Evolutionary conservation across 2,888 invertebrate genomes (phyloP), one percentile per base, ranked within the genome.

Genomic region (Oxycera nigricornis): DNA sequence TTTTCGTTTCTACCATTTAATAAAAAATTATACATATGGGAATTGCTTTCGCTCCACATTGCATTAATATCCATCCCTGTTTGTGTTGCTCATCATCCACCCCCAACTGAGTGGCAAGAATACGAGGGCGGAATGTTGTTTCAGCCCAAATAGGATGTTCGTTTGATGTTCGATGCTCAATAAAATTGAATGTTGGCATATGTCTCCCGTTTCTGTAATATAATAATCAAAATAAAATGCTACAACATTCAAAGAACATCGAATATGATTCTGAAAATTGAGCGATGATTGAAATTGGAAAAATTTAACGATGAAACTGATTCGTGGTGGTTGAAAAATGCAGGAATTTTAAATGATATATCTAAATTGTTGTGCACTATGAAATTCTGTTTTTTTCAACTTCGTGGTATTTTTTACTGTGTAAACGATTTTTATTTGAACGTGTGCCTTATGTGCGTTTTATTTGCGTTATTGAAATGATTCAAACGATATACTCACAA

Each of bases 1-100:
- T 73, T 74, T 76, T 68, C 67, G 72, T 55, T 74, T 73, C 68
- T n/a, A 57, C 55, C 75, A 74, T 74, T 74, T 72, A 73, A 74
- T 76, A 61, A 68, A 62, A 74, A 57, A 72, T 70, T 59, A 26
- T 61, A 70, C 74, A 73, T 74, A 74, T 76, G 74, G 74, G 61
- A 73, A 76, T 68, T 73, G 73, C 57, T 70, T 59, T 67, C 31
- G 59, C 50, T 68, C 59, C 57, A 59, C 72, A 74, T 70, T 28
- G 30, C 39, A 61, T 35, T 70, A 52, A 52, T 70, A 55, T 30
- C n/a, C n/a, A n/a, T n/a, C 52, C 55, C 35, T 70, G 52, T 55
- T 70, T 70, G 28, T 41, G 17, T 70, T 17, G 24, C 46, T 70
- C 52, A 52, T 70, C 55, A 52, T 57, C 55, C 59, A 61, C 52